Evolutionary conservation across 2,888 invertebrate species (phyloP).

Genomic region (Meganola albula): DNA sequence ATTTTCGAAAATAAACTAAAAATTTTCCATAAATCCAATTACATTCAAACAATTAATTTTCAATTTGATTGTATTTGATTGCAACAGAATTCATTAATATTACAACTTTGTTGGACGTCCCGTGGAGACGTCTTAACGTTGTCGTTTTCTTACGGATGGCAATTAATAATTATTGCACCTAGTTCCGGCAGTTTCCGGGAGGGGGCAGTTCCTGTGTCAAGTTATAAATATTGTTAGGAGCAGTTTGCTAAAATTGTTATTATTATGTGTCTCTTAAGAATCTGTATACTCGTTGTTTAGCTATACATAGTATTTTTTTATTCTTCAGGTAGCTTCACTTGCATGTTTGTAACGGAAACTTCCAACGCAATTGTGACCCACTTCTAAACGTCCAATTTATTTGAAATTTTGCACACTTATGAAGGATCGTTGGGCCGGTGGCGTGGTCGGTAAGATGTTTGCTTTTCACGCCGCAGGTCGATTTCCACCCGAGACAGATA

Average conservation of each 20-base stretch:
- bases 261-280: constrained; percentile 18
- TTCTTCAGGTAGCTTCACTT: too few relatives aligned
- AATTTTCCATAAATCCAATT: constrained; percentile 11
- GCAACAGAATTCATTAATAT: constrained; percentile 33
- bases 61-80: constrained; percentile 22
- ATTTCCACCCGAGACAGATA: too few relatives aligned
- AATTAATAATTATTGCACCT: constrained; percentile 75
- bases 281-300: too few relatives aligned
- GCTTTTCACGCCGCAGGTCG: too few relatives aligned
- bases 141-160: constrained; percentile 48
- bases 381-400: too few relatives aligned
- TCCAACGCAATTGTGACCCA: too few relatives aligned
- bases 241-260: constrained; percentile 23
- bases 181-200: constrained; percentile 63
- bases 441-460: too few relatives aligned
- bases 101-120: constrained; percentile 39
- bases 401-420: too few relatives aligned
- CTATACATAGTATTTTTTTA: too few relatives aligned
- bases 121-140: constrained; percentile 54
- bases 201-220: constrained; percentile 47
- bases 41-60: constrained; percentile 35
- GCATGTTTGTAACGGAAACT: too few relatives aligned
- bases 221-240: constrained; percentile 45
- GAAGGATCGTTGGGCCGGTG: too few relatives aligned
- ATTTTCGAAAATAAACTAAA: not conserved